phyloP scores from a whole-genome alignment of 2,113 vertebrate species.

The Pycnonotus jocosus region DNA sequence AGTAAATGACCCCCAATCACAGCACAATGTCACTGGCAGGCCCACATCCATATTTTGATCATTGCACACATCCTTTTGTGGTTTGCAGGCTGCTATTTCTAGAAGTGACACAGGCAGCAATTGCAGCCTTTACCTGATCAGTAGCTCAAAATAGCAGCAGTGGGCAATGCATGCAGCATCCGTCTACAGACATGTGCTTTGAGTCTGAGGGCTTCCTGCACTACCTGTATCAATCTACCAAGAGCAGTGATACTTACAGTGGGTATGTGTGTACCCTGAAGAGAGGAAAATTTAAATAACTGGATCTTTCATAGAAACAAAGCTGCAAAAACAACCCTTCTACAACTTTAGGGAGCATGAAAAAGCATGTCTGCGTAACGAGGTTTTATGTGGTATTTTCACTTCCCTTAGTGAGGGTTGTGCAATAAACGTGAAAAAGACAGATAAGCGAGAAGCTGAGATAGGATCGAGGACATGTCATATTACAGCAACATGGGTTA shows the following conservation, averaged over 20 bases:
- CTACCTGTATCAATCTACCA: background rate
- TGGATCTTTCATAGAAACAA: background rate
- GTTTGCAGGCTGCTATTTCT: background rate
- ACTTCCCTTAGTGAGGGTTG: background rate
- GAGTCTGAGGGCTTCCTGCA: background rate
- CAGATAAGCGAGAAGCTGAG: background rate
- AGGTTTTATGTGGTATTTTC: background rate
- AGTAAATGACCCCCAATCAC: background rate
- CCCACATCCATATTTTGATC: background rate
- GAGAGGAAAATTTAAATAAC: background rate
- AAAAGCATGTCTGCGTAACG: background rate
- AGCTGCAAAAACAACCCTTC: background rate
- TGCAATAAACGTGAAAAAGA: background rate
- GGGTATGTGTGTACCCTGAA: background rate
- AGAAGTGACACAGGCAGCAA: background rate
- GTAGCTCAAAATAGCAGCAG: background rate
- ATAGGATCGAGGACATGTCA: background rate
- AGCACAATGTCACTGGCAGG: background rate
- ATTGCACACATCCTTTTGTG: background rate
- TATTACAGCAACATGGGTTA: background rate
- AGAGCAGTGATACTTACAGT: background rate
- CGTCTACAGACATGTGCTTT: accelerated
- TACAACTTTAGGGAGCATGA: background rate
- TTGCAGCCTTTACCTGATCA: background rate
- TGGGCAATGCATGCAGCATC: background rate